Base-by-base conservation (phyloP, 2,888 invertebrate species). In the Hoplodrina blanda region DNA sequence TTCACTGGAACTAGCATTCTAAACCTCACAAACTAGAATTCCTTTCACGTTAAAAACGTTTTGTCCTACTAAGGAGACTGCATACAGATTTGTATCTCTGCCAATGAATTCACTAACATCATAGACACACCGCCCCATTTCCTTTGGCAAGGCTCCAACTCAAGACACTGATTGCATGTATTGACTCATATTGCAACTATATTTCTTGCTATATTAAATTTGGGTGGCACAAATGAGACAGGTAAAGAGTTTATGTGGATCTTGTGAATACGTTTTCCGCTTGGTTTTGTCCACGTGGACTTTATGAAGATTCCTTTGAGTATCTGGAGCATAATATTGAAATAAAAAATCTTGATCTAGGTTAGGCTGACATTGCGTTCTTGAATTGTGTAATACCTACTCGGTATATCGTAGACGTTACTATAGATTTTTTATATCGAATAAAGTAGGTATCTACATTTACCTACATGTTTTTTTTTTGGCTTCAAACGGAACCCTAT, bases 31-130 rank as follows among this genome's bases (percentile, higher is more conserved):
- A 20, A 52, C 20, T 41, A 15, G 37, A 17, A 50, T 68, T 50
- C 41, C n/a, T 56, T 46, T 53, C 49, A 57, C 44, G 57, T 53
- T 56, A 59, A 64, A 76, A 71, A 66, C 54, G 46, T 74, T 72
- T 64, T 52, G 55, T 72, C 17, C 55, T 64, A 13, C 30, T 10
- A 25, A 62, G 54, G 52, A 68, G 69, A 62, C 73, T 73, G 68
- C 67, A 76, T 68, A 78, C 82, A 91, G 89, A 90, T 89, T 89
- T 88, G 90, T 91, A 89, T 89, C 89, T 84, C 71, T 87, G 89
- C 88, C 90, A 91, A 92, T 92, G 90, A 90, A 91, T 91, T 89
- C 88, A 82, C 88, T 84, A 87, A 90, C 88, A 89, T 89, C 89
- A 90, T 90, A 90, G 88, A 85, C 85, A 85, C 80, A 81, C 76